Evolutionary conservation across 92 coral and sea anemone species (phyloP), one percentile per base, ranked within the genome.

Genomic region (Bergia puertoricense): DNA sequence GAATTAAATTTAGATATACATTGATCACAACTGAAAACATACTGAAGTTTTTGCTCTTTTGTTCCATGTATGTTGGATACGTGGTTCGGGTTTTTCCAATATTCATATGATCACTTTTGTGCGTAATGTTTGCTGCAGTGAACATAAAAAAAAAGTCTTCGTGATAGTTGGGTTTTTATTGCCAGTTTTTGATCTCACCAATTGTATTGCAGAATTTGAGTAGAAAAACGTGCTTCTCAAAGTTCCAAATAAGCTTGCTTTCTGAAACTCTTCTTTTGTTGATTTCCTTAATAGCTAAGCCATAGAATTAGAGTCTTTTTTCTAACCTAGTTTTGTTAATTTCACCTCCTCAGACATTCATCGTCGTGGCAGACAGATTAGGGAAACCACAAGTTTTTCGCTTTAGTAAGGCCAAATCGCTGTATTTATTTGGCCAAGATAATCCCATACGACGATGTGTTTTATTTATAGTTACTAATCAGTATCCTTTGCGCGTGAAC

Each of bases 351-450:
- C 97, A 96, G 99, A 92, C 98, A 71, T 96, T 95, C 83, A 85
- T 96, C 50, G 99, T 96, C 81, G 91, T 96, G 59, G 91, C 98
- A 3, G 90, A 95, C 77, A 95, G 95, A 57, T 90, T 96, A 72
- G 99, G 99, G 13, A 95, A 86, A 23, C 91, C 95, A 0, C 98
- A 95, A 77, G 97, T 95, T 4, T 91, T 92, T 73, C 91, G 98
- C 38, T 92, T 95, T 57, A 96, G 88, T 91, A 95, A 93, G 85
- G 93, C 96, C 81, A 96, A 95, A 87, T 96, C 99, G 14, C 82
- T 96, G 73, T 91, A 95, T 84, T 69, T 96, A 91, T 96, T 95
- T 94, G 98, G 93, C 71, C 95, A 90, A 69, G 91, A 93, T 82
- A 92, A 94, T 78, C 95, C 93, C 59, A 44, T 95, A 23, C 88